Conservation (phyloP, 2,113 vertebrate species). For the Amblyornis subalaris region DNA sequence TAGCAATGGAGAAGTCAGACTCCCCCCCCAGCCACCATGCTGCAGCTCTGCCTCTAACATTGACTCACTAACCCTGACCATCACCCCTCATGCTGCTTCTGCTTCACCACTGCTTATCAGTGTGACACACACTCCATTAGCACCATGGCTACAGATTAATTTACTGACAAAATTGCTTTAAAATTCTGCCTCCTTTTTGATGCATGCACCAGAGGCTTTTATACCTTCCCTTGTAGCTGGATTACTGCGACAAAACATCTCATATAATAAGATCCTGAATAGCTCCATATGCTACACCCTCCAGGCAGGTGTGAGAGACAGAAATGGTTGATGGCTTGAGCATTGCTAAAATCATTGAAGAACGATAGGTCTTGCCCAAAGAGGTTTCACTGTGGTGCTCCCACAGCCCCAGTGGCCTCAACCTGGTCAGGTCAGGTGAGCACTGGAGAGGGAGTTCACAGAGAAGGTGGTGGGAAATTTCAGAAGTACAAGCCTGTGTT, state of each 20-base stretch:
- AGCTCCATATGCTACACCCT: neutral
- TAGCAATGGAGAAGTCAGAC: accelerated
- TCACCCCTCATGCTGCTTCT: accelerated
- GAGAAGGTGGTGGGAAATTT: neutral
- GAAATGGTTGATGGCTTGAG: neutral
- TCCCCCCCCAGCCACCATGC: accelerated
- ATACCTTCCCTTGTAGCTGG: neutral
- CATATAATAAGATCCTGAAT: neutral
- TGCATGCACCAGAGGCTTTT: neutral
- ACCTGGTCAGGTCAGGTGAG: neutral
- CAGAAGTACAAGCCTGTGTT: neutral
- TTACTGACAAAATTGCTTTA: neutral
- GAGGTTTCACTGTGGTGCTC: neutral
- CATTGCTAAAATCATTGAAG: neutral
- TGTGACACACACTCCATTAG: too few relatives aligned
- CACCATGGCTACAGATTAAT: neutral
- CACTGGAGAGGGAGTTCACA: accelerated
- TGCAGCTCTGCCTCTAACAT: accelerated
- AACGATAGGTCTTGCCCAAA: neutral
- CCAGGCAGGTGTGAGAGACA: neutral
- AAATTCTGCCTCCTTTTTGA: neutral
- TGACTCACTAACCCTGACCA: accelerated
- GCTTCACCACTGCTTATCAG: neutral
- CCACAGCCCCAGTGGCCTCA: neutral
- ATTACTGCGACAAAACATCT: neutral